Conservation (phyloP, 2,888 invertebrate genomes). For the Archips crataeganus region DNA sequence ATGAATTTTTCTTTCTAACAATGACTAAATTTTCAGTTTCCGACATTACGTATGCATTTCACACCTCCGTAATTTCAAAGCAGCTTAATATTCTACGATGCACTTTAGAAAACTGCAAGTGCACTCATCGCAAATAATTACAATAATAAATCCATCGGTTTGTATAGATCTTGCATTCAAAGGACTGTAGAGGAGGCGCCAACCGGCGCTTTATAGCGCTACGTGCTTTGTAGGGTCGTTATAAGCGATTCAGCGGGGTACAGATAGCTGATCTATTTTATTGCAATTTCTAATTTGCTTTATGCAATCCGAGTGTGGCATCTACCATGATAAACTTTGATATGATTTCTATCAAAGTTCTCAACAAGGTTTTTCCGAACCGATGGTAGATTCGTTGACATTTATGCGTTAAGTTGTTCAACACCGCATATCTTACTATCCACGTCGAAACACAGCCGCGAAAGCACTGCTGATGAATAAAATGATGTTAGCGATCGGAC, state of each 20-base stretch:
- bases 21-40: neutral
- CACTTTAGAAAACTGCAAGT: slow-evolving; percentile 59
- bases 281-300: slow-evolving; percentile 39
- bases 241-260: slow-evolving; percentile 42
- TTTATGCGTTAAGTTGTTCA: no score
- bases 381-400: no score
- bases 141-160: slow-evolving; percentile 67
- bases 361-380: no score
- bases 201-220: slow-evolving; percentile 38
- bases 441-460: no score
- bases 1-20: no score
- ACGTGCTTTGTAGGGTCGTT: slow-evolving; percentile 37
- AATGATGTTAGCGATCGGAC: no score
- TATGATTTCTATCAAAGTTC: no score
- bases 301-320: slow-evolving; percentile 39
- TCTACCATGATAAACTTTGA: neutral
- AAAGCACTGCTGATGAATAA: no score
- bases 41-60: neutral
- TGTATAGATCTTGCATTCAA: slow-evolving; percentile 59
- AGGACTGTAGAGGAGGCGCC: slow-evolving; percentile 57
- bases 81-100: slow-evolving; percentile 33
- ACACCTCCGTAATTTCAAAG: neutral
- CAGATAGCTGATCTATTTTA: slow-evolving; percentile 49
- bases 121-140: slow-evolving; percentile 65
- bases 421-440: no score